Conservation (phyloP, 2,113 vertebrate species). For the Solea solea region DNA sequence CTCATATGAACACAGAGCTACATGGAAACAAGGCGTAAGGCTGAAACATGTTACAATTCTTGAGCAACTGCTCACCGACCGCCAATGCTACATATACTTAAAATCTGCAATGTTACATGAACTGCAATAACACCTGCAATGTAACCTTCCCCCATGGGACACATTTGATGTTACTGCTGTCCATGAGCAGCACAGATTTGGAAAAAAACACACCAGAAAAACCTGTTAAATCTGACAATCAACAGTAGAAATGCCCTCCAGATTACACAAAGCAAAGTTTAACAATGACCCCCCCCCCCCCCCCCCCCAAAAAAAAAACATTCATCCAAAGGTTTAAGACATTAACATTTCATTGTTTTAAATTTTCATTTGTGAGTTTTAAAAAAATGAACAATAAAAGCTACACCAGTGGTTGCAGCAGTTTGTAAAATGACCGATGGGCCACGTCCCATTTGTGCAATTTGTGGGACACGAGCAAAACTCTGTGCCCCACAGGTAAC, state of each 20-base stretch:
- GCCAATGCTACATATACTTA: background rate
- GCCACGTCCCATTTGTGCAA: constrained; percentile 43
- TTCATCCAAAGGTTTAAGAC: constrained; percentile 58
- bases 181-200: constrained; percentile 29
- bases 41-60: background rate
- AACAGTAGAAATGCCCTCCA: constrained; percentile 29
- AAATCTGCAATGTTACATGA: too few species aligned
- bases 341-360: constrained; percentile 59
- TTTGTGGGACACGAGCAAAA: constrained; percentile 4
- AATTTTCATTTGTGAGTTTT: constrained; percentile 32
- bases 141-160: constrained; percentile 11
- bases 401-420: constrained; percentile 51
- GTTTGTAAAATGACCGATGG: constrained; percentile 43
- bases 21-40: too few species aligned
- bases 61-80: background rate
- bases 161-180: constrained; percentile 16
- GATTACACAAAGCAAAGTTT: constrained; percentile 24
- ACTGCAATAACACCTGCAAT: background rate
- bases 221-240: constrained; percentile 20
- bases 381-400: constrained; percentile 65
- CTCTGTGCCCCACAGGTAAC: constrained; percentile 15
- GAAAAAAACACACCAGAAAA: constrained; percentile 39
- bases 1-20: too few species aligned
- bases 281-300: constrained; percentile 20
- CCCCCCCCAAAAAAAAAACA: constrained; percentile 13